phyloP scores from a whole-genome alignment of 1,140 invertebrate genomes.

The Rhizoglyphus robini region DNA sequence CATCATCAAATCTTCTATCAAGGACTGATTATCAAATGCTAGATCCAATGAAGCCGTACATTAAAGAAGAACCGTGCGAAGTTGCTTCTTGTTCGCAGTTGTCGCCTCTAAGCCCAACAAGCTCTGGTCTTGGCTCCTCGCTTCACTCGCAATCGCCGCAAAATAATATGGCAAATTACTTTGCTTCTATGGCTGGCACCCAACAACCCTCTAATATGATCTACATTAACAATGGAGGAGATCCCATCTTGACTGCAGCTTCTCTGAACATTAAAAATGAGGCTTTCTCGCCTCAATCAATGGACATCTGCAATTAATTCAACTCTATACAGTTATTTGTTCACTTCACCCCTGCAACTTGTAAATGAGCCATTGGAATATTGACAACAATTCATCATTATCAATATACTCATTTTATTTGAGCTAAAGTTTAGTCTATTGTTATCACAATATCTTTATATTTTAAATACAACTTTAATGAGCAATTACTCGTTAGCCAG shows the following conservation, averaged over 20 bases:
- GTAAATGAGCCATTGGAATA: too few relatives aligned
- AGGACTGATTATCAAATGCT: conserved; percentile 8
- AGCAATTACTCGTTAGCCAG: too few relatives aligned
- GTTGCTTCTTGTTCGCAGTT: background rate
- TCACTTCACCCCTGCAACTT: too few relatives aligned
- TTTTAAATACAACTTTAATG: too few relatives aligned
- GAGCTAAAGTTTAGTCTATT: too few relatives aligned
- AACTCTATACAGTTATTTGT: too few relatives aligned
- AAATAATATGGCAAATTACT: background rate
- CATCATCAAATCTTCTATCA: background rate
- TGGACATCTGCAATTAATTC: conserved; percentile 20
- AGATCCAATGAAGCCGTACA: conserved; percentile 6
- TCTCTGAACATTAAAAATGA: conserved; percentile 18
- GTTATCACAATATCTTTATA: too few relatives aligned
- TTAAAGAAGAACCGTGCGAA: background rate
- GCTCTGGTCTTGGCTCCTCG: conserved; percentile 18
- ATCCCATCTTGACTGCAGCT: background rate
- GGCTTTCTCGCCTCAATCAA: conserved; percentile 18
- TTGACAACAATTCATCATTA: too few relatives aligned
- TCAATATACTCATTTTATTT: too few relatives aligned
- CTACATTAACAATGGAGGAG: background rate
- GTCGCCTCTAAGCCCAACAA: conserved; percentile 10
- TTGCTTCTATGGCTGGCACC: background rate
- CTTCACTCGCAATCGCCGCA: background rate
- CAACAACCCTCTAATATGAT: background rate